These are phyloP conservation scores for Chromobotia macracanthus DNA, from an alignment of 2,797 vertebrate genomes.

Conservation along the genomic window DNA sequence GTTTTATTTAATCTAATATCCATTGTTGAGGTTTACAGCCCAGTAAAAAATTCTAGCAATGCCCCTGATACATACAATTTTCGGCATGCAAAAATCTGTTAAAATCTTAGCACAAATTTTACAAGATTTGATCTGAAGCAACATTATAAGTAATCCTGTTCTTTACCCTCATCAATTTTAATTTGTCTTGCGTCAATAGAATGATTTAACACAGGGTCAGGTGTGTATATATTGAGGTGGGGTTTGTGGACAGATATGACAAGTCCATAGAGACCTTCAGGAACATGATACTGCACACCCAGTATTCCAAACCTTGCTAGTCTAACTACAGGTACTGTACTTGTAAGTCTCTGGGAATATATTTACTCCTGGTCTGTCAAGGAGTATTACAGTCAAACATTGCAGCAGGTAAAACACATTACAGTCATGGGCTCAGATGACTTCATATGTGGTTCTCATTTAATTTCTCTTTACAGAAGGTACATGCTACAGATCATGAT, in stretches of 20 bases:
- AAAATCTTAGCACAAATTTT: neutral
- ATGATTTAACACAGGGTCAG: conserved; percentile 46
- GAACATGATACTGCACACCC: conserved; percentile 35
- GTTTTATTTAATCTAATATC: too few species aligned
- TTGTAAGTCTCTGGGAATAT: conserved; percentile 42
- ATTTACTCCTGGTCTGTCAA: conserved; percentile 51
- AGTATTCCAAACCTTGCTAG: conserved; percentile 38
- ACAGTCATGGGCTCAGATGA: conserved; percentile 34
- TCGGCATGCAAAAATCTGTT: neutral
- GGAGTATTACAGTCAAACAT: conserved; percentile 46
- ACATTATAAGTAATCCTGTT: conserved; percentile 12
- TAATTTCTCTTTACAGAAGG: conserved; percentile 30
- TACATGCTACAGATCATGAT: conserved; percentile 1
- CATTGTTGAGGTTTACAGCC: too few species aligned
- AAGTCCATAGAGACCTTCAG: conserved; percentile 40
- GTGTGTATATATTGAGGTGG: conserved; percentile 28
- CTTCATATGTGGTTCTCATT: conserved; percentile 40
- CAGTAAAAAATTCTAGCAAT: neutral
- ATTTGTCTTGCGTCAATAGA: conserved; percentile 27
- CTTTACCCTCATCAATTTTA: conserved; percentile 23
- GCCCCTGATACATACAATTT: neutral
- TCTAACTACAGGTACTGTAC: conserved; percentile 39
- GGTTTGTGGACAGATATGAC: conserved; percentile 31
- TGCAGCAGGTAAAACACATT: conserved; percentile 49
- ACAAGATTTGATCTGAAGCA: conserved; percentile 12